Percentiles rank a stretch among this genome's conserved stretches.
Conservation (phyloP, 2,797 vertebrate species). For the Bovichtus diacanthus region DNA sequence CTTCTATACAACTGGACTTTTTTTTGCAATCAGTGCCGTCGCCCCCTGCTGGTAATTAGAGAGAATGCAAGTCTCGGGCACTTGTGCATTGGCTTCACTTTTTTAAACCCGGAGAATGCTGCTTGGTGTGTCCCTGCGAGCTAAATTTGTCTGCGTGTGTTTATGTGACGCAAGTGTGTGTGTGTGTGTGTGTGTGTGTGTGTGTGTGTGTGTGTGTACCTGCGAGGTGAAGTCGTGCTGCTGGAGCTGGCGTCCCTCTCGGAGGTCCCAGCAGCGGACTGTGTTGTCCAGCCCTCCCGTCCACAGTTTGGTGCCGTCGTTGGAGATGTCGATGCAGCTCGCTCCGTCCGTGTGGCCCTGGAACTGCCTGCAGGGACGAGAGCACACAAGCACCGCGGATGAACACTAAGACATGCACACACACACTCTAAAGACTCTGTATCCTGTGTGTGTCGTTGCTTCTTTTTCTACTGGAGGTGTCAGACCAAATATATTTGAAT, state of each 20-base stretch:
- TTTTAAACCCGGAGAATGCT: no score
- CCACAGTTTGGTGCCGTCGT: constrained; percentile 90
- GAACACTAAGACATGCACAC: background rate
- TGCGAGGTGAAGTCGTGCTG: constrained; percentile 90
- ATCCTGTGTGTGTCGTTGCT: constrained; percentile 19
- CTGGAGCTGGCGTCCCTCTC: constrained; percentile 90
- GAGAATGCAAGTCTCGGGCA: no score
- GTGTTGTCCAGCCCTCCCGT: constrained; percentile 92
- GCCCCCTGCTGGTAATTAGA: no score
- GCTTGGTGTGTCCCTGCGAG: no score
- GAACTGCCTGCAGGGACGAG: constrained; percentile 71
- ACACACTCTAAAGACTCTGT: constrained; percentile 13
- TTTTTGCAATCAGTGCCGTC: no score
- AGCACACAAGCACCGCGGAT: background rate
- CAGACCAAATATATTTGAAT: constrained; percentile 44
- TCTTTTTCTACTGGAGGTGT: constrained; percentile 40
- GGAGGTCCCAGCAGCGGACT: constrained; percentile 91
- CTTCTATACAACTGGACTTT: no score
- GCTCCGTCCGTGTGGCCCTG: constrained; percentile 85
- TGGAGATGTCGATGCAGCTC: constrained; percentile 92
- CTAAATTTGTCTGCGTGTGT: background rate
- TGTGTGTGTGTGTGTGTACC: constrained; percentile 42
- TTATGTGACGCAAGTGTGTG: background rate
- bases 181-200: background rate
- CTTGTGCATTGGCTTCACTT: no score